Conservation (phyloP, 2,888 invertebrate genomes). For the Troilus luridus region DNA sequence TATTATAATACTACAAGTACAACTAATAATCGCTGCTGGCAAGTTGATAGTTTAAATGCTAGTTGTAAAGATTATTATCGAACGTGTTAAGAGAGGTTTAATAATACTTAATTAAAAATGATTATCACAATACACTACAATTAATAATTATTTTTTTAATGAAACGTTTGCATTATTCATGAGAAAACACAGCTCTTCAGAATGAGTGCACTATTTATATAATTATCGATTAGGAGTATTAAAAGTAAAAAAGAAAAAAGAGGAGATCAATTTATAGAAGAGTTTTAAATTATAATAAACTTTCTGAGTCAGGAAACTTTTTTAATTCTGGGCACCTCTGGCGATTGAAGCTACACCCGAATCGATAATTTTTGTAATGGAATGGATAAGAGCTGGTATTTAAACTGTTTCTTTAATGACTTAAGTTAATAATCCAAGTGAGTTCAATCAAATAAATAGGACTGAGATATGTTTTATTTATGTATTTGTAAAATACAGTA, state of each 20-base stretch:
- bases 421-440: background rate
- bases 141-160: background rate
- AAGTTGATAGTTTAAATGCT: no score
- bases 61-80: no score
- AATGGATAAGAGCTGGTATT: background rate
- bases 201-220: background rate
- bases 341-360: background rate
- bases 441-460: background rate
- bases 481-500: background rate
- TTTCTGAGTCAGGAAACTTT: constrained; percentile 34
- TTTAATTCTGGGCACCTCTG: constrained; percentile 16
- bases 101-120: background rate
- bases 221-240: background rate
- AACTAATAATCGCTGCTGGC: no score
- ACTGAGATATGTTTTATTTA: background rate
- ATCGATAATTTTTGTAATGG: background rate
- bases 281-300: background rate
- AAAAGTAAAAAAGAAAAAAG: background rate
- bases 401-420: background rate
- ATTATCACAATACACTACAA: background rate
- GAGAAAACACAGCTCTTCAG: background rate
- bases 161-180: background rate
- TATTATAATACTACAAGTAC: no score
- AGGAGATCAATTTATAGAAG: background rate
- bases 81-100: background rate